A percentile compares a stretch with the other conserved stretches of the same genome.
Evolutionary conservation across 2,797 vertebrate genomes (phyloP).

Genomic region (Liasis olivaceus): DNA sequence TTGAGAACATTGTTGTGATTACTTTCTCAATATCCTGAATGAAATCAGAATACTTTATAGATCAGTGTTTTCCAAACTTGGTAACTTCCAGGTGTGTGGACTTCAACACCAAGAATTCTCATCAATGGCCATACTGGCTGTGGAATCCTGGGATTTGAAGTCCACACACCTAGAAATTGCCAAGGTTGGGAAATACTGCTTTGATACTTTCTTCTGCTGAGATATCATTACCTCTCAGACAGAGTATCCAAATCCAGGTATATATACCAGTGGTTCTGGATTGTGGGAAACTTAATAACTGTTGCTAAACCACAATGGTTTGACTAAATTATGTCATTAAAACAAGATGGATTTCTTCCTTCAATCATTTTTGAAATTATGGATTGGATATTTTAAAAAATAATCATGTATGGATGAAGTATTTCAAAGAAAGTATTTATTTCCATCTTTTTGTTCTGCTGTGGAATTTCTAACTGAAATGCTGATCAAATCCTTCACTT

Average conservation of each 20-base stretch:
- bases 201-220: neutral
- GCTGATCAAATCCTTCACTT: slow-evolving; percentile 44
- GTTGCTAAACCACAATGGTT: slow-evolving; percentile 20
- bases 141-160: neutral
- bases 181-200: neutral
- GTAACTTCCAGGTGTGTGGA: neutral
- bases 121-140: neutral
- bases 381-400: slow-evolving; percentile 37
- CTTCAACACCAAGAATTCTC: neutral
- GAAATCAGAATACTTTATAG: neutral
- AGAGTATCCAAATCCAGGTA: neutral
- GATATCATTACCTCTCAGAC: neutral
- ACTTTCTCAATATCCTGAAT: neutral
- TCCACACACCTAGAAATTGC: neutral
- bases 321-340: slow-evolving; percentile 33
- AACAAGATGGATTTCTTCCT: neutral
- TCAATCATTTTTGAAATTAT: slow-evolving; percentile 27
- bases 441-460: slow-evolving; percentile 13
- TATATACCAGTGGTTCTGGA: neutral
- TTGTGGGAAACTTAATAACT: neutral
- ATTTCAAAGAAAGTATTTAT: slow-evolving; percentile 45
- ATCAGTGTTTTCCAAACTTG: neutral
- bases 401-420: slow-evolving; percentile 45
- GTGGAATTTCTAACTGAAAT: slow-evolving; percentile 49
- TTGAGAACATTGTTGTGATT: neutral